phyloP scores from a whole-genome alignment of 2,888 invertebrate genomes.

The Machimus atricapillus region DNA sequence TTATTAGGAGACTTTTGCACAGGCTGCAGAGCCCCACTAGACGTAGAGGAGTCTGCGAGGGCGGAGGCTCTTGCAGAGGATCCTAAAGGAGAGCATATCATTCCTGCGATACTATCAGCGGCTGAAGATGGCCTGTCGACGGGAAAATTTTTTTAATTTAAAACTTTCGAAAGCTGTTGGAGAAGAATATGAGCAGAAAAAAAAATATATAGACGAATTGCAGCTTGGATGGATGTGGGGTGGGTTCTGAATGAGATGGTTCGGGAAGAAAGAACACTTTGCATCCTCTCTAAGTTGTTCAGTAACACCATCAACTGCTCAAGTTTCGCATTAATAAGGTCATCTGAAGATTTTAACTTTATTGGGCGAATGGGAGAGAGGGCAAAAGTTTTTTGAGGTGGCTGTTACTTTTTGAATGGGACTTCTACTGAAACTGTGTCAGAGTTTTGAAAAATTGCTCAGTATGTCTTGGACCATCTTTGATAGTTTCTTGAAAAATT shows the following conservation, averaged over 20 bases:
- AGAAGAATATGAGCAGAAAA: conserved; percentile 17
- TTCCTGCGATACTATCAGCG: conserved; percentile 4
- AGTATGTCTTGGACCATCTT: not conserved
- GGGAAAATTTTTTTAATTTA: conserved; percentile 23
- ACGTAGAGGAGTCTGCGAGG: not conserved
- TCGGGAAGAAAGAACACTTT: conserved; percentile 3
- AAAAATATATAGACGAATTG: not conserved
- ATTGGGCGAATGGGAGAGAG: not conserved
- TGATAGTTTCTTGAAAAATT: not conserved
- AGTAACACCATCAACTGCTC: conserved; percentile 28
- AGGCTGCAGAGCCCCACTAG: not conserved
- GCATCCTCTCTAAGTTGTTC: not conserved
- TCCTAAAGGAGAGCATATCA: not conserved
- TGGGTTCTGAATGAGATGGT: not conserved
- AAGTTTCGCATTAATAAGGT: conserved; percentile 35
- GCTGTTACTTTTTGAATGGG: not conserved
- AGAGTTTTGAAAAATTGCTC: not conserved
- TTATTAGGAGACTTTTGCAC: conserved; percentile 15
- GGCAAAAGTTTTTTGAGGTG: not conserved
- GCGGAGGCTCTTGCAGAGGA: not conserved
- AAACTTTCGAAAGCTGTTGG: conserved; percentile 22
- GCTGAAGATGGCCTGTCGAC: not conserved
- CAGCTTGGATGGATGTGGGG: not conserved
- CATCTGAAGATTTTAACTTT: conserved; percentile 9
- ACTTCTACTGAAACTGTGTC: not conserved